Evolutionary conservation across 92 coral and sea anemone species (phyloP), one percentile per base, ranked within the genome.

Genomic region (Umimayanthus chanpuru): DNA sequence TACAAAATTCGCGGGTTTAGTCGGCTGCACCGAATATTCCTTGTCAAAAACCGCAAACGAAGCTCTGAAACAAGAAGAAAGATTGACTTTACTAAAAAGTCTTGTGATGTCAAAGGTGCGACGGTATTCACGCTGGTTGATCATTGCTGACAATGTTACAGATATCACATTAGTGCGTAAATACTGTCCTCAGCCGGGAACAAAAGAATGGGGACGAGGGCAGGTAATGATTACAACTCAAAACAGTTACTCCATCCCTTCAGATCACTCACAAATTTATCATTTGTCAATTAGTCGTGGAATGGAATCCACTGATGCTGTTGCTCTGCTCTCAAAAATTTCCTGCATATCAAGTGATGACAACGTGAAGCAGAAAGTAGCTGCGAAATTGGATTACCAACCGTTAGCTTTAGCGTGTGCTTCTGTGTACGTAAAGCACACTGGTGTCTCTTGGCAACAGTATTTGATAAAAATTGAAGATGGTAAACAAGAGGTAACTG

Each of bases 401-500:
- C 92, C 92, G 26, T 79, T 90, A 70, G 92, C 92, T 58, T 56
- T 90, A 72, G 92, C 90, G 18, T 86, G 81, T 4, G 92, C 90
- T 8, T 87, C 92, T 28, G 64, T 90, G 40, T 87, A 81, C 55
- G 75, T 79, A 20, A 49, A 49, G 2, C 47, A 44, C 28, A 36
- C 81, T 14, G 73, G 64, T 3, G 16, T 70, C 40, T 70, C 75
- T 29, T 70, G 85, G 29, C 28, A 43, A 75, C 32, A 11, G 15
- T 86, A 77, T 15, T 18, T 47, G 29, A 38, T 18, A 44, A 43
- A 0, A 77, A 16, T 47, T 20, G 56, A 50, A 79, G 49, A 38
- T 21, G 89, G 47, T 30, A 26, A 79, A 71, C 64, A 55, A 65
- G 15, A 84, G 64, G 1, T 73, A 18, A 73, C 88, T 5, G 79